Conservation (phyloP, 2,113 vertebrate species). For the Brachyhypopomus gauderio region DNA sequence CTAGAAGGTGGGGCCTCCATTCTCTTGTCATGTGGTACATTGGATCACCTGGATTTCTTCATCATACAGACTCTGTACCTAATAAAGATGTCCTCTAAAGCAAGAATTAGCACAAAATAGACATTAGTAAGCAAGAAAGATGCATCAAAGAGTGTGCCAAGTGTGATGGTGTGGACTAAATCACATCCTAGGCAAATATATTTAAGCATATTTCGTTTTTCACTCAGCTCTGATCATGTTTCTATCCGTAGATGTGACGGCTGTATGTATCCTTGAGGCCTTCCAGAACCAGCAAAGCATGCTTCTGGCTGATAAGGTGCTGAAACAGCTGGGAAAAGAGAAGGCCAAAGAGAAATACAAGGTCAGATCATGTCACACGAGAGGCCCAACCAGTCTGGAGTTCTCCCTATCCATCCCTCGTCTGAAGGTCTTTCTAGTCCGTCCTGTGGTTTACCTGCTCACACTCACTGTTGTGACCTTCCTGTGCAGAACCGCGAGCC, state of each 20-base stretch:
- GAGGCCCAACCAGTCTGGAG: neutral
- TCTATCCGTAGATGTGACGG: slow-evolving; percentile 87
- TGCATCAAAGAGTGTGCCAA: too few relatives aligned
- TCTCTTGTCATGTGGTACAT: neutral
- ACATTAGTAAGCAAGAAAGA: neutral
- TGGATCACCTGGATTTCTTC: too few relatives aligned
- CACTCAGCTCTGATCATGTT: neutral
- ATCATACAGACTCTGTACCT: too few relatives aligned
- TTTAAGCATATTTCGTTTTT: neutral
- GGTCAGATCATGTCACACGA: slow-evolving; percentile 68
- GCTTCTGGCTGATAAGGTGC: slow-evolving; percentile 96
- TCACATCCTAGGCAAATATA: neutral
- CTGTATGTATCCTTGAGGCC: slow-evolving; percentile 96
- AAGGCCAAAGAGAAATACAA: slow-evolving; percentile 99
- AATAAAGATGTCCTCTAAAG: too few relatives aligned
- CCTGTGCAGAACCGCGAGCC: slow-evolving; percentile 91
- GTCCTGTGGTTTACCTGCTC: neutral
- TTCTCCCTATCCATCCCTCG: too few relatives aligned
- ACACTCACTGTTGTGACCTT: neutral
- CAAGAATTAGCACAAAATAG: neutral
- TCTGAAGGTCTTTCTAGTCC: neutral
- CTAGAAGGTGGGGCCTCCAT: slow-evolving; percentile 84
- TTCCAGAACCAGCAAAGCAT: slow-evolving; percentile 99
- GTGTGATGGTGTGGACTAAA: neutral
- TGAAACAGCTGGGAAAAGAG: slow-evolving; percentile 97